Percentiles rank a stretch among this genome's conserved stretches.
These are phyloP conservation scores for Meloe dianella DNA, from an alignment of 2,888 invertebrate species.

Conservation along the genomic window DNA sequence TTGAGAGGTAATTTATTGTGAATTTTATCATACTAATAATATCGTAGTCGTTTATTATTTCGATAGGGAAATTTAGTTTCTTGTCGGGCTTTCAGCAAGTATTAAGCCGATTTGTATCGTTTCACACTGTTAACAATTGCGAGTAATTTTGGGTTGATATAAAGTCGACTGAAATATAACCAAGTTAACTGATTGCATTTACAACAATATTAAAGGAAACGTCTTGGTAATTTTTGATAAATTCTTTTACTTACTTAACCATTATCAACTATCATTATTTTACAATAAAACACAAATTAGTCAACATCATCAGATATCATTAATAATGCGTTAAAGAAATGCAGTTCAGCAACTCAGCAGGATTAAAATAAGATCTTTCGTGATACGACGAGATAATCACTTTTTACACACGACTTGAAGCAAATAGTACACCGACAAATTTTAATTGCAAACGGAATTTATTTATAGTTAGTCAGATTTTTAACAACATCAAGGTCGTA, in stretches of 20 bases:
- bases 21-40: background rate
- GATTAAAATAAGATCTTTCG: constrained; percentile 35
- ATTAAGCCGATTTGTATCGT: background rate
- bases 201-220: no score
- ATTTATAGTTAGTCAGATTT: background rate
- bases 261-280: constrained; percentile 21
- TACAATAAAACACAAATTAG: constrained; percentile 33
- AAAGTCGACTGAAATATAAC: background rate
- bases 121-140: background rate
- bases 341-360: constrained; percentile 30
- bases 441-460: background rate
- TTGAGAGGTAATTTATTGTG: background rate
- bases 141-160: background rate
- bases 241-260: background rate
- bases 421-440: background rate
- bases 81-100: background rate
- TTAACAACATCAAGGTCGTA: no score
- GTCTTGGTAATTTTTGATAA: no score
- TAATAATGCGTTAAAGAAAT: constrained; percentile 31
- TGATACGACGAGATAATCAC: constrained; percentile 31
- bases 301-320: constrained; percentile 28
- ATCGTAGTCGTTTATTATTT: background rate
- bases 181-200: constrained; percentile 17
- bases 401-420: constrained; percentile 12
- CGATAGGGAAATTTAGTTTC: background rate